phyloP scores from a whole-genome alignment of 2,113 vertebrate species.

The Syrmaticus mikado region DNA sequence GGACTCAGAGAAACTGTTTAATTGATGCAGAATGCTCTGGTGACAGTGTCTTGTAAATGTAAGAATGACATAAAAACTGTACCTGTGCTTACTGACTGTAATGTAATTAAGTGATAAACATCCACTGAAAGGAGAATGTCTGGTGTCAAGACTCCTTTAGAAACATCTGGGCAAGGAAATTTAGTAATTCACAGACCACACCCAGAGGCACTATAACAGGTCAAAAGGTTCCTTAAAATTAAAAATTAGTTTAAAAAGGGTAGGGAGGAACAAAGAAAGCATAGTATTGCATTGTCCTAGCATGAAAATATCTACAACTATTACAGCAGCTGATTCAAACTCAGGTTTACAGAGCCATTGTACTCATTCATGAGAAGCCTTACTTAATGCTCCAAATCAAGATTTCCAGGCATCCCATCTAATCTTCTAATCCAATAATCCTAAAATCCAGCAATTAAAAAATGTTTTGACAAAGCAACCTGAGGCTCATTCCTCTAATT shows the following conservation, averaged over 20 bases:
- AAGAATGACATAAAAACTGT: neutral
- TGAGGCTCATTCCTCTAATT: conserved; percentile 55
- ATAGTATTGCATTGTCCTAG: neutral
- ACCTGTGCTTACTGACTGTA: neutral
- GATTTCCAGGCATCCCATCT: conserved; percentile 46
- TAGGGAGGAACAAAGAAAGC: neutral
- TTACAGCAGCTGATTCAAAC: neutral
- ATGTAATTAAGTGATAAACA: neutral
- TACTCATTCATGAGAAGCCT: neutral
- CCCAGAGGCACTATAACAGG: neutral
- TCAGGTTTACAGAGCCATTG: neutral
- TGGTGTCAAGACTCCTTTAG: neutral
- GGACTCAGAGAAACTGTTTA: neutral
- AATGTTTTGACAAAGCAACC: conserved; percentile 59
- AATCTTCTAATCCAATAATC: conserved; percentile 72
- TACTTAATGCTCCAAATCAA: conserved; percentile 30
- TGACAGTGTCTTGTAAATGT: neutral
- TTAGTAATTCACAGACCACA: neutral
- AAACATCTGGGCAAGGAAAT: neutral
- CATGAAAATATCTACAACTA: neutral
- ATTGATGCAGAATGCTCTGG: neutral
- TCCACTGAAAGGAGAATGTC: neutral
- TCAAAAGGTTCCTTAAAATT: neutral
- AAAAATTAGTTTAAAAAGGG: neutral
- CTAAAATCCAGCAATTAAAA: conserved; percentile 66